Base-by-base conservation (phyloP, 2,888 invertebrate genomes). In the Drosophila fungiperda region DNA sequence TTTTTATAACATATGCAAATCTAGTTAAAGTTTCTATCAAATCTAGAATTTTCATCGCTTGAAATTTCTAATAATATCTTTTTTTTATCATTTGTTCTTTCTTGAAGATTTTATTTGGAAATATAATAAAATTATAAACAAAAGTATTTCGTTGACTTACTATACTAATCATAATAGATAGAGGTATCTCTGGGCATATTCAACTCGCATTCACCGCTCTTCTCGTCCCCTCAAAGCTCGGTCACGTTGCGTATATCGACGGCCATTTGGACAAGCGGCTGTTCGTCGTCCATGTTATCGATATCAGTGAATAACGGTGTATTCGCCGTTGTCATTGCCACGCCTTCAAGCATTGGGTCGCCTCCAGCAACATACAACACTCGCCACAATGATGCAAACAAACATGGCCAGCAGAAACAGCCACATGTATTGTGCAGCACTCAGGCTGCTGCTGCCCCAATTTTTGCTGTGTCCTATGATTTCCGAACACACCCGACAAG, bases 181-280 rank as follows among this genome's bases (percentile, higher is more conserved):
- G 35, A 35, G 48, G 60, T 36, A 57, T 52, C 50, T 70, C 35
- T 70, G 35, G 20, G 32, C 4, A 23, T 23, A 4, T 45, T 15
- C 15, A 15, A 45, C 23, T 23, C 15, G 23, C 8, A 45, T 45
- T 45, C 7, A 20, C 20, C 42, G 42, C 12, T 20, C 5, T 0
- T 26, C 26, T 26, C 12, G 12, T 45, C 45, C 8, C 45, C 20
- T 42, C 45, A 83, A 9, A 75, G 69, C 42, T 78, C 68, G 0
- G 77, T 67, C 2, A 67, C 60, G 52, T 66, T 55, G 20, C 79
- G 63, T 55, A 71, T 73, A 54, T 88, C 73, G 35, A 80, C 78
- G 55, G 73, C 74, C 70, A 79, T 70, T 48, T 84, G 82, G 61
- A 72, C 84, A 11, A 77, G 20, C 40, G 61, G 65, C 6, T 58